phyloP scores from a whole-genome alignment of 2,113 vertebrate genomes.

The Oreocharis arfaki region DNA sequence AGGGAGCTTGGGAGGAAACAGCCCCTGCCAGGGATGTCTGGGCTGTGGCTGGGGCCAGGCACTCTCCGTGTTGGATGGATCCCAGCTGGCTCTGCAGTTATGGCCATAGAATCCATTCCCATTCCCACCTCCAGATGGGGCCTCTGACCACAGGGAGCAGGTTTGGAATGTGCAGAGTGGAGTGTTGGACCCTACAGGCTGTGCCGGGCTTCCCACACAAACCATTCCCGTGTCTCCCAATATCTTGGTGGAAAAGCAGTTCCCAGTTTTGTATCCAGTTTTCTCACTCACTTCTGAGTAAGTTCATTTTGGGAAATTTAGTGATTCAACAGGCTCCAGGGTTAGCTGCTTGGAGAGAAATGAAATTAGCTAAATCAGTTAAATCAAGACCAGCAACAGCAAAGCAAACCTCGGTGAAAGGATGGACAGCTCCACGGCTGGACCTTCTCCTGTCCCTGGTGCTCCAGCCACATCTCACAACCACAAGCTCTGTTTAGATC shows the following conservation, averaged over 20 bases:
- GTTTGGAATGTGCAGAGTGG: background rate
- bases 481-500: background rate
- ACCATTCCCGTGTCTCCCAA: accelerated
- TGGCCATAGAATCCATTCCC: background rate
- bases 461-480: background rate
- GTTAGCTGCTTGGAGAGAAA: background rate
- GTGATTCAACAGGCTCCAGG: background rate
- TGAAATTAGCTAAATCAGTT: background rate
- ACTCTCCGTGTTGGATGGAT: background rate
- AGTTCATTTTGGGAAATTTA: background rate
- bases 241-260: background rate
- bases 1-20: background rate
- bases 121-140: conserved; percentile 36
- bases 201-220: background rate
- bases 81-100: background rate
- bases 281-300: background rate
- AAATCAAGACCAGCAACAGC: background rate
- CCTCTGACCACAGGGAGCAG: background rate
- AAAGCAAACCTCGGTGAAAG: background rate
- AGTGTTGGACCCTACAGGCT: accelerated
- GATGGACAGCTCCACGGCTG: background rate
- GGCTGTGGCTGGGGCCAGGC: background rate
- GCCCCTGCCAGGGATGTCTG: background rate
- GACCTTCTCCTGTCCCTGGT: background rate
- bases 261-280: background rate